A percentile compares a stretch with the other conserved stretches of the same genome.
Conservation (phyloP, 2,888 invertebrate genomes). For the Galeopsomyia nigrocyanea region DNA sequence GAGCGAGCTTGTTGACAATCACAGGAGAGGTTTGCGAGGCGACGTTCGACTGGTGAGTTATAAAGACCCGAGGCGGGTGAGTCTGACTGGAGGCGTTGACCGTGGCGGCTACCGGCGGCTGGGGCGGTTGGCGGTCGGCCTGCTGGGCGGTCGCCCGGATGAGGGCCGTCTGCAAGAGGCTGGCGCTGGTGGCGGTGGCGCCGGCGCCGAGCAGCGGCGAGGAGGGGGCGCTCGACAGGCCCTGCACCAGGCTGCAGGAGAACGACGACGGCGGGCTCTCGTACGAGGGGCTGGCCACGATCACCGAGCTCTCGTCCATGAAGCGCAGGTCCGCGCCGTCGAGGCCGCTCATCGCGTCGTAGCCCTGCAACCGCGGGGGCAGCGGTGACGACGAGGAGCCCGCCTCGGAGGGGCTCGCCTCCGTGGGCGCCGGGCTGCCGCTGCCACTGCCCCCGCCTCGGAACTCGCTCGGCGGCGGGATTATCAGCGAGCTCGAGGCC, state of each 20-base stretch:
- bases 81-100: slow-evolving; percentile 65
- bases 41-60: slow-evolving; percentile 64
- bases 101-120: neutral
- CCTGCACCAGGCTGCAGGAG: slow-evolving; percentile 65
- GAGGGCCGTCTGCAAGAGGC: slow-evolving; percentile 80
- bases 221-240: slow-evolving; percentile 72
- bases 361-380: slow-evolving; percentile 71
- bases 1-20: slow-evolving; percentile 75
- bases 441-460: slow-evolving; percentile 70
- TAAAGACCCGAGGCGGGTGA: slow-evolving; percentile 65
- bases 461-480: slow-evolving; percentile 70
- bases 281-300: slow-evolving; percentile 82
- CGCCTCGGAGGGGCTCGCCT: slow-evolving; percentile 68
- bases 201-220: slow-evolving; percentile 73
- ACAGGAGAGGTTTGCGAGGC: slow-evolving; percentile 66
- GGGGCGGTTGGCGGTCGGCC: slow-evolving; percentile 55
- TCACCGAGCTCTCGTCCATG: slow-evolving; percentile 93
- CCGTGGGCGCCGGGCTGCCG: slow-evolving; percentile 76
- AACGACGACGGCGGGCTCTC: slow-evolving; percentile 82
- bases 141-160: slow-evolving; percentile 77
- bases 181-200: slow-evolving; percentile 73
- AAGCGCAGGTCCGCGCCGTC: slow-evolving; percentile 89
- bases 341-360: slow-evolving; percentile 83
- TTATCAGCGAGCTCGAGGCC: slow-evolving; percentile 67
- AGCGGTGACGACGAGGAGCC: slow-evolving; percentile 49